These are phyloP conservation scores for Ectemnius continuus DNA, from an alignment of 2,888 invertebrate genomes.

Conservation along the genomic window DNA sequence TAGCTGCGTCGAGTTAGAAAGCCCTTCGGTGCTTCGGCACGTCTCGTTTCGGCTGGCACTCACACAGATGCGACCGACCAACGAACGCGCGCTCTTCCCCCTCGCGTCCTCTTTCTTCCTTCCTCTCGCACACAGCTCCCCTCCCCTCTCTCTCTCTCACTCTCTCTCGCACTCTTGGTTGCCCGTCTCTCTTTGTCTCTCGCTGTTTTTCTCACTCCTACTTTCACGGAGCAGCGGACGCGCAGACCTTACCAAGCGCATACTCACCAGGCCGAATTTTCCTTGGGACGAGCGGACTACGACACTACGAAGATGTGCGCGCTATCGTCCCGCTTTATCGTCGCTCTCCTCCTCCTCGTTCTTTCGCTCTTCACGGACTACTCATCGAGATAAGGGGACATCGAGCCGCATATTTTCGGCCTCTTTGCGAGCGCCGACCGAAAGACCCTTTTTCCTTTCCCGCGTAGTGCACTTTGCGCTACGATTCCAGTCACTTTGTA, in stretches of 20 bases:
- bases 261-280: constrained; percentile 3
- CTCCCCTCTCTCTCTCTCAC: not conserved
- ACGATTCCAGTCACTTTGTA: not conserved
- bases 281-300: not conserved
- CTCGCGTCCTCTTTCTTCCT: too few species aligned
- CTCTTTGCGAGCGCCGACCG: not conserved
- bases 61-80: not conserved
- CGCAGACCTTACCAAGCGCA: constrained; percentile 1
- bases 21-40: constrained; percentile 6
- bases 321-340: constrained; percentile 9
- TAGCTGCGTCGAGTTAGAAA: constrained; percentile 18
- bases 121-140: too few species aligned
- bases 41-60: not conserved
- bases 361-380: constrained; percentile 23
- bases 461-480: not conserved
- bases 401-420: constrained; percentile 49
- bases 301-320: not conserved
- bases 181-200: not conserved
- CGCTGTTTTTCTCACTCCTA: not conserved
- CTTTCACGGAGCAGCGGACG: not conserved
- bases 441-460: not conserved
- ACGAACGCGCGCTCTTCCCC: not conserved
- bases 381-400: constrained; percentile 43
- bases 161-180: not conserved
- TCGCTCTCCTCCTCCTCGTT: constrained; percentile 4